Evolutionary conservation across 2,888 invertebrate species (phyloP), one percentile per base, ranked within the genome.

Genomic region (Tenthredo notha): DNA sequence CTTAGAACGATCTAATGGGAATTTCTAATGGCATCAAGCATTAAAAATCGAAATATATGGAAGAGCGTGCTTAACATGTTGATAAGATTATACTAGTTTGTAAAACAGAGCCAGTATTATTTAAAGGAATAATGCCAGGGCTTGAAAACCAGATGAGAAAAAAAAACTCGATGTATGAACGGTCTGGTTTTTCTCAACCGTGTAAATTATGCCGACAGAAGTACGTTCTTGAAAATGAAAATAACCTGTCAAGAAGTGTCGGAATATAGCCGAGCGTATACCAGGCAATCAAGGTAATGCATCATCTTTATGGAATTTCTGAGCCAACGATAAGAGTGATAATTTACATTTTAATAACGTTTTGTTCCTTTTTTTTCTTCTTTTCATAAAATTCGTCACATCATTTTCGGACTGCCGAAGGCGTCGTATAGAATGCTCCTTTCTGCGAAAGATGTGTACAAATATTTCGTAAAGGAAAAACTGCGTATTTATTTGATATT

Each of bases 261-360:
- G 12, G 61, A 9, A 29, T 70, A 37, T 37, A 70, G 33, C 37
- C 70, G n/a, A 37, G 67, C 40, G 9, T n/a, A 74, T 37, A 43
- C 72, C 33, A 67, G 67, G 72, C 43, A 74, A 43, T 74, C 40
- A 21, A 43, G 72, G 25, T 74, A 74, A 74, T 74, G 40, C 72
- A 43, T 40, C 43, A 77, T 77, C n/a, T 29, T 77, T 77, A 29
- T 54, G 77, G 40, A 77, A 50, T 54, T 77, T 7, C 50, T 54
- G 18, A 77, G 50, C 77, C 29, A 50, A 33, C 50, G 54, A 15
- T 54, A 33, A 33, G 50, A 9, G 29, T 18, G 10, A 29, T 21
- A 33, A 77, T 77, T 77, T 77, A 50, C 77, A 77, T 77, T 77
- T 77, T 54, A 77, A 77, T 77, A 54, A 54, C 77, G 33, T 54